phyloP scores from a whole-genome alignment of 35 echinoderm and acorn worm genomes.

The Lytechinus variegatus region DNA sequence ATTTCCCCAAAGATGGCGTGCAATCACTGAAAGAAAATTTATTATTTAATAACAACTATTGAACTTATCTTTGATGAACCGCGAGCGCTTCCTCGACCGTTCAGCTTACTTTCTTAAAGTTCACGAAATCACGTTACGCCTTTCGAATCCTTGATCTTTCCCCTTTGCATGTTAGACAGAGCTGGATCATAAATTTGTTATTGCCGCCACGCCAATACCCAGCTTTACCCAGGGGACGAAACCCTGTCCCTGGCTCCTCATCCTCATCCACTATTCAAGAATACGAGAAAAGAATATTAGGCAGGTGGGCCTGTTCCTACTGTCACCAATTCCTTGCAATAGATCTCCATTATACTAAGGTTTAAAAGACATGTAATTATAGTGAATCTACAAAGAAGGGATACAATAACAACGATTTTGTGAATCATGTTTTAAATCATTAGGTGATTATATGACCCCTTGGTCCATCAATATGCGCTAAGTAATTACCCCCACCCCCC shows the following conservation, averaged over 20 bases:
- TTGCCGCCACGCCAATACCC: neutral
- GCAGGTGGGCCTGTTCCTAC: neutral
- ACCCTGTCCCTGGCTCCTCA: neutral
- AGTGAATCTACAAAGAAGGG: neutral
- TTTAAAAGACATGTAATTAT: neutral
- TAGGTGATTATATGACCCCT: neutral
- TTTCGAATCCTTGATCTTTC: neutral
- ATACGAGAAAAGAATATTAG: neutral
- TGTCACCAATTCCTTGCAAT: neutral
- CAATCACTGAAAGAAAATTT: no score
- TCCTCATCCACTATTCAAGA: slow-evolving; percentile 19
- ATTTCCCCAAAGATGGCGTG: no score
- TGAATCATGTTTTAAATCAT: neutral
- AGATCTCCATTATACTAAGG: neutral
- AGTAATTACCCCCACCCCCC: no score
- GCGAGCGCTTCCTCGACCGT: no score
- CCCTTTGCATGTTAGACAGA: neutral
- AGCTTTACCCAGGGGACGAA: neutral
- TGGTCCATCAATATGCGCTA: neutral
- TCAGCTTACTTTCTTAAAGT: neutral
- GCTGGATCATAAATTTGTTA: neutral
- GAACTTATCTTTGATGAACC: no score
- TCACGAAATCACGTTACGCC: neutral
- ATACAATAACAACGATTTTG: neutral
- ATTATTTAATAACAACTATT: no score